Evolutionary conservation across 2,888 invertebrate species (phyloP).

Genomic region (Crocallis elinguaria): DNA sequence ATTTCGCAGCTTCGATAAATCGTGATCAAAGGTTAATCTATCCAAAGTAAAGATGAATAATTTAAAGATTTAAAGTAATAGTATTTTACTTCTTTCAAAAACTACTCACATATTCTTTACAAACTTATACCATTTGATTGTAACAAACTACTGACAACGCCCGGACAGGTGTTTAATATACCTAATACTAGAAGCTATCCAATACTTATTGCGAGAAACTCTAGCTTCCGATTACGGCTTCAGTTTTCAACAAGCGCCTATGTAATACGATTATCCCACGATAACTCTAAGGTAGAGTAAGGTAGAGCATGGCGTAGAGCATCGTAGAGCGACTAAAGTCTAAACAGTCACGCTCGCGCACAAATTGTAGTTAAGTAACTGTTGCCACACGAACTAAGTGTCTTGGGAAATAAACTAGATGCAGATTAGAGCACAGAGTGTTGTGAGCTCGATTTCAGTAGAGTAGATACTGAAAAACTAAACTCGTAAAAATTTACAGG

Average conservation of each 20-base stretch:
- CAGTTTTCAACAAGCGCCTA: constrained; percentile 22
- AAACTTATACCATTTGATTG: no score
- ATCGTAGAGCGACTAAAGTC: constrained; percentile 1
- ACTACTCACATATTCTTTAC: neutral
- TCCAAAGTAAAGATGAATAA: no score
- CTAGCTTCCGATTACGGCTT: constrained; percentile 16
- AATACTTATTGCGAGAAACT: constrained; percentile 9
- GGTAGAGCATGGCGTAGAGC: neutral
- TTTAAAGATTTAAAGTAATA: no score
- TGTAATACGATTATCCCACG: constrained; percentile 28
- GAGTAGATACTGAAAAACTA: neutral
- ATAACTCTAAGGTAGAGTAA: constrained; percentile 11
- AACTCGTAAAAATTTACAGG: neutral
- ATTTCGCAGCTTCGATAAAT: no score
- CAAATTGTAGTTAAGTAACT: constrained; percentile 8
- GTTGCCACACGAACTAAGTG: constrained; percentile 15
- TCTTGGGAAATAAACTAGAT: constrained; percentile 12
- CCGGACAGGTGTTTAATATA: neutral
- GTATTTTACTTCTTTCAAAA: no score
- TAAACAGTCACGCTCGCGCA: constrained; percentile 17
- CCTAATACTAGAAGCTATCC: neutral
- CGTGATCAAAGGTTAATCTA: no score
- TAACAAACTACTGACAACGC: neutral
- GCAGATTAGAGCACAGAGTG: neutral
- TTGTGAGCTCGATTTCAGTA: neutral